These are phyloP conservation scores for Drosophila tani DNA, from an alignment of 1,140 invertebrate genomes.

Conservation along the genomic window DNA sequence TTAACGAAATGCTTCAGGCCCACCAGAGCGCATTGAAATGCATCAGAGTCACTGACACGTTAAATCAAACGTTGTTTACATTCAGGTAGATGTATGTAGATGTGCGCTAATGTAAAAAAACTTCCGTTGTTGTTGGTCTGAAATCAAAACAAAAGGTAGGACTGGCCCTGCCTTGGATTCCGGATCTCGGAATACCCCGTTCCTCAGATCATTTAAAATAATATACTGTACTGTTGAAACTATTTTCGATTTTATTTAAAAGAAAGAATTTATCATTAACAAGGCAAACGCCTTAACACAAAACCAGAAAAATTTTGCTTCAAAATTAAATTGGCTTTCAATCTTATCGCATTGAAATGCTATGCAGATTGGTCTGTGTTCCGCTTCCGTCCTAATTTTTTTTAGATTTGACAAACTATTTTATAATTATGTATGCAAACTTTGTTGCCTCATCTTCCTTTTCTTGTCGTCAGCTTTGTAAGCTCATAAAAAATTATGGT, in stretches of 20 bases:
- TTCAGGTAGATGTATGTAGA: not conserved
- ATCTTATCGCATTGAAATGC: not conserved
- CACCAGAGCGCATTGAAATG: constrained; percentile 62
- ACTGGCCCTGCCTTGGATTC: not conserved
- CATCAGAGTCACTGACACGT: constrained; percentile 58
- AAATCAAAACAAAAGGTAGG: not conserved
- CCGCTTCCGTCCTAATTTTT: constrained; percentile 10
- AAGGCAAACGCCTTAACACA: not conserved
- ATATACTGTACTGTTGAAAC: not conserved
- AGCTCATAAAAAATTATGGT: not conserved
- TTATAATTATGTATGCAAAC: not conserved
- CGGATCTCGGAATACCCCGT: not conserved
- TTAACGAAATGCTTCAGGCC: constrained; percentile 51
- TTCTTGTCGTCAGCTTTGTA: not conserved
- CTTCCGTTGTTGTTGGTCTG: constrained; percentile 1
- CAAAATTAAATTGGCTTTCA: not conserved
- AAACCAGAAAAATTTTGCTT: not conserved
- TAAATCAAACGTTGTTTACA: constrained; percentile 17
- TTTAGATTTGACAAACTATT: not conserved
- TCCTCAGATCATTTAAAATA: not conserved
- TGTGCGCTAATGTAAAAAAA: constrained; percentile 1
- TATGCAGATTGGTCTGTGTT: constrained; percentile 7
- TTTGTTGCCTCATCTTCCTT: not conserved
- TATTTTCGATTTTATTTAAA: not conserved
- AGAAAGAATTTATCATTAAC: not conserved